Evolutionary conservation across 1,140 invertebrate species (phyloP).

Genomic region (Eupeodes corollae): DNA sequence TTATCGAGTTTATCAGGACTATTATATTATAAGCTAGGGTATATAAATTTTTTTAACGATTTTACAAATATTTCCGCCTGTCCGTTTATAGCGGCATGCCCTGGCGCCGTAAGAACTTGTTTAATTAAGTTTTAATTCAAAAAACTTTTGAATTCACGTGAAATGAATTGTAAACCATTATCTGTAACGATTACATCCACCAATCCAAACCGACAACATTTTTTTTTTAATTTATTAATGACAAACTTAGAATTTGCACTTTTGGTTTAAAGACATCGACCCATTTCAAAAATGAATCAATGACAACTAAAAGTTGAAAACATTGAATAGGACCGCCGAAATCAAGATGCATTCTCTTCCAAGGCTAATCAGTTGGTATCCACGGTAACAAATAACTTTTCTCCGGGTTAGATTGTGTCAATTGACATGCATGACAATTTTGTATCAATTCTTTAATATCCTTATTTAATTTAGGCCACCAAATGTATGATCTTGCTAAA

Average conservation of each 20-base stretch:
- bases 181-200: conserved; percentile 1
- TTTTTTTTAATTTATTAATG: background rate
- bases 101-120: background rate
- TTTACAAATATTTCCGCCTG: too few species aligned
- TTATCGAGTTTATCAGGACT: background rate
- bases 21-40: background rate
- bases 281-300: too few species aligned
- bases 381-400: background rate
- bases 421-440: background rate
- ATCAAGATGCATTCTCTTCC: too few species aligned
- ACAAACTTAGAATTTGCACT: background rate
- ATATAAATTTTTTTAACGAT: conserved; percentile 2
- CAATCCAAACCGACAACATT: conserved; percentile 1
- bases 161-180: conserved; percentile 1
- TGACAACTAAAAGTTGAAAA: too few species aligned
- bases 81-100: conserved; percentile 3
- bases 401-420: background rate
- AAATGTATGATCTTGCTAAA: background rate
- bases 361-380: background rate
- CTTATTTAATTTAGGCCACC: background rate
- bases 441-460: background rate
- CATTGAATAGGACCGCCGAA: too few species aligned
- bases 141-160: background rate
- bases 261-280: conserved; percentile 2
- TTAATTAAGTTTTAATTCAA: background rate